Evolutionary conservation across 2,888 invertebrate species (phyloP).

Genomic region (Zaprionus lineosus): DNA sequence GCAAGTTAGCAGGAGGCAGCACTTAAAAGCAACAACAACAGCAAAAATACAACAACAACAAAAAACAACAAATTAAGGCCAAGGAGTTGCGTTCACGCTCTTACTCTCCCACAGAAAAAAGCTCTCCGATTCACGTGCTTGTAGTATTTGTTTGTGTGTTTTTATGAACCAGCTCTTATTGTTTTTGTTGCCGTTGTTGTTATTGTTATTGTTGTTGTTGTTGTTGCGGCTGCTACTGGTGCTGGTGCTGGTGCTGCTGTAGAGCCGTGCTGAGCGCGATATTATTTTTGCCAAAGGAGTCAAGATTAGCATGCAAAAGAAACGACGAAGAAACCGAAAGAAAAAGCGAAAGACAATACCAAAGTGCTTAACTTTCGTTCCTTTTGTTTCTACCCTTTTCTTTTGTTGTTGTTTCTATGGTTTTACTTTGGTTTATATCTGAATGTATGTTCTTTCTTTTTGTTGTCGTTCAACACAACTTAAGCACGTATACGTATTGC

Average conservation of each 20-base stretch:
- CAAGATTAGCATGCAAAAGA: constrained; percentile 38
- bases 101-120: constrained; percentile 31
- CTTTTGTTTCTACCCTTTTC: constrained; percentile 51
- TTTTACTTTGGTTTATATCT: constrained; percentile 45
- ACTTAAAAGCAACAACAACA: constrained; percentile 48
- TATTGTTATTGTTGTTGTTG: constrained; percentile 14
- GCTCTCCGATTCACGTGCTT: constrained; percentile 18
- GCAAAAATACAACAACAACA: constrained; percentile 42
- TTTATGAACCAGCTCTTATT: constrained; percentile 22
- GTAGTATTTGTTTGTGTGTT: constrained; percentile 23
- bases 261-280: constrained; percentile 56
- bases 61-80: constrained; percentile 52
- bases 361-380: constrained; percentile 55
- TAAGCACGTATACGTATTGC: constrained; percentile 68
- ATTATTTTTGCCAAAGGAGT: constrained; percentile 42
- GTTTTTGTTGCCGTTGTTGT: constrained; percentile 38
- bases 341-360: constrained; percentile 50
- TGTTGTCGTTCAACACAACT: constrained; percentile 60
- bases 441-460: constrained; percentile 26
- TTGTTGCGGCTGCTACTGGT: constrained; percentile 7
- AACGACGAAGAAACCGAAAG: constrained; percentile 43
- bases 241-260: constrained; percentile 26
- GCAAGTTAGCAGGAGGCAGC: constrained; percentile 54
- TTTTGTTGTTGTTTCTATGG: constrained; percentile 33
- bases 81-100: constrained; percentile 58